These are phyloP conservation scores for Acipenser oxyrinchus DNA, from an alignment of 2,797 vertebrate genomes.

Conservation along the genomic window DNA sequence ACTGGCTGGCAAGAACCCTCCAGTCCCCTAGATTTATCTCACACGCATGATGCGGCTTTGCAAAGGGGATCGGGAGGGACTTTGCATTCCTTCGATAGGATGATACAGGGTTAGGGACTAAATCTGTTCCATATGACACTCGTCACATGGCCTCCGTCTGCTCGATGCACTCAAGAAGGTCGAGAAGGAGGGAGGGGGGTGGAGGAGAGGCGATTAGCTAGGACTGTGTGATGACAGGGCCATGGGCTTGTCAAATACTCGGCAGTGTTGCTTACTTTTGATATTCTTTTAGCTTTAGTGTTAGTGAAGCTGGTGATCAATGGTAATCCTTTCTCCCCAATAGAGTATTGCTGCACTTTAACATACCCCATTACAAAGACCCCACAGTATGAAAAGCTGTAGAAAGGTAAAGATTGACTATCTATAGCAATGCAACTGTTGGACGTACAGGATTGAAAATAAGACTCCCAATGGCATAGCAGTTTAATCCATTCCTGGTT, in stretches of 20 bases:
- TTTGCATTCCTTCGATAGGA: conserved; percentile 64
- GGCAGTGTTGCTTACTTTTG: conserved; percentile 36
- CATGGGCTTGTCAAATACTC: conserved; percentile 46
- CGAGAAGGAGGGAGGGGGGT: conserved; percentile 31
- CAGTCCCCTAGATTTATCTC: conserved; percentile 47
- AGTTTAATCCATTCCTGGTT: too few species aligned
- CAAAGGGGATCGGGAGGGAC: conserved; percentile 47
- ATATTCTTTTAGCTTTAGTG: conserved; percentile 19
- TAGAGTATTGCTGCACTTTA: too few species aligned
- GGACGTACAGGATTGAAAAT: too few species aligned
- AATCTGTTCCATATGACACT: conserved; percentile 93
- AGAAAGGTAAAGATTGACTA: too few species aligned
- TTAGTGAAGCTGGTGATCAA: too few species aligned
- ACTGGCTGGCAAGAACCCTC: conserved; percentile 31
- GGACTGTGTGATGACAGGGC: conserved; percentile 49
- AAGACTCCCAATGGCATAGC: too few species aligned
- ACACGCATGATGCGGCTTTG: conserved; percentile 63
- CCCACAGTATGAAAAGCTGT: too few species aligned
- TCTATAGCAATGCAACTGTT: too few species aligned
- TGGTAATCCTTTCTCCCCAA: too few species aligned
- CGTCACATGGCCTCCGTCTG: conserved; percentile 75
- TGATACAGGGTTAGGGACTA: conserved; percentile 64
- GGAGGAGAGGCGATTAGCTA: conserved; percentile 41
- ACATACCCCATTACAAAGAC: too few species aligned
- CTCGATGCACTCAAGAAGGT: conserved; percentile 40